Evolutionary conservation across 2,888 invertebrate genomes (phyloP).

Genomic region (Scaptomyza tumidula): DNA sequence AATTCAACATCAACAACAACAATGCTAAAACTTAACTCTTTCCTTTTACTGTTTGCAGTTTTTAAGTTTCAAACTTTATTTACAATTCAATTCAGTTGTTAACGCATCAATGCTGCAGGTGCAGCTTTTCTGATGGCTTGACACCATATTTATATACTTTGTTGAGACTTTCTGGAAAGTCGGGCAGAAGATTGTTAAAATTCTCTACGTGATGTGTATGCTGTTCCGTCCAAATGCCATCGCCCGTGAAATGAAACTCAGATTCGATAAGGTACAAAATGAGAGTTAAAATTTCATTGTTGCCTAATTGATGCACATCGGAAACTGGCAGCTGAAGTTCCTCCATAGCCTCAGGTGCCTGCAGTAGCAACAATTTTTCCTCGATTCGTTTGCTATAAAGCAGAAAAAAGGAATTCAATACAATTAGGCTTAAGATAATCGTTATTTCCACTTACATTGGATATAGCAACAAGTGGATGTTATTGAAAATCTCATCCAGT

Average conservation of each 20-base stretch:
- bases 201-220: slow-evolving; percentile 82
- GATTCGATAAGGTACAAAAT: slow-evolving; percentile 90
- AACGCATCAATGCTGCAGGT: slow-evolving; percentile 43
- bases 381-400: slow-evolving; percentile 80
- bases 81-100: slow-evolving; percentile 24
- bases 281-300: slow-evolving; percentile 87
- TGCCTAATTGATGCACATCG: slow-evolving; percentile 82
- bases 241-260: slow-evolving; percentile 90
- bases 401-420: neutral
- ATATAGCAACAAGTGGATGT: slow-evolving; percentile 89
- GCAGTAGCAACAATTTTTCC: slow-evolving; percentile 75
- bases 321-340: slow-evolving; percentile 73
- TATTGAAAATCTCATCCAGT: slow-evolving; percentile 86
- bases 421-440: accelerated
- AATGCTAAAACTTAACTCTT: too few relatives aligned
- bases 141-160: slow-evolving; percentile 82
- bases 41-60: neutral
- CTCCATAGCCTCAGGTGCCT: slow-evolving; percentile 63
- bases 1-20: too few relatives aligned
- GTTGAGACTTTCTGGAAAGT: slow-evolving; percentile 82
- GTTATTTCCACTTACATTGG: slow-evolving; percentile 86
- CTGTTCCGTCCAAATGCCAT: slow-evolving; percentile 88
- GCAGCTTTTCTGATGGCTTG: slow-evolving; percentile 65
- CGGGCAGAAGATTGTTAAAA: slow-evolving; percentile 83
- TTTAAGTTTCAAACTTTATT: slow-evolving; percentile 5